These are phyloP conservation scores for Drosophila kepulauana DNA, from an alignment of 1,140 invertebrate species.

Conservation along the genomic window DNA sequence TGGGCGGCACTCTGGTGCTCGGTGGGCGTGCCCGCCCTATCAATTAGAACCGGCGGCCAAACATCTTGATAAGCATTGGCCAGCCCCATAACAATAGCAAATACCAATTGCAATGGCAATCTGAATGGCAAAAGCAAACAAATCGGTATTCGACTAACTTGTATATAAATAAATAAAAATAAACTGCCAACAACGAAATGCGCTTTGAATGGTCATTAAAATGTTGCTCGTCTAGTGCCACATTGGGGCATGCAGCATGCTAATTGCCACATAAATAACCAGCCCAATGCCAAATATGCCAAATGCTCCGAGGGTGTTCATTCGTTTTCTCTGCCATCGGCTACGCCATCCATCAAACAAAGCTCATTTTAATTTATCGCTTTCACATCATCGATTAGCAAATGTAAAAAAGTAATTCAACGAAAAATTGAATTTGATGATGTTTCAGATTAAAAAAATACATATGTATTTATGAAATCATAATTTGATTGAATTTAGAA, in stretches of 20 bases:
- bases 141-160: slow-evolving; percentile 37
- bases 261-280: slow-evolving; percentile 81
- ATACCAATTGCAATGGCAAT: slow-evolving; percentile 11
- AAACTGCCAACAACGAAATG: slow-evolving; percentile 81
- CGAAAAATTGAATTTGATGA: not conserved
- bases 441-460: no score
- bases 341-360: not conserved
- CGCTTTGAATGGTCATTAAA: slow-evolving; percentile 81
- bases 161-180: slow-evolving; percentile 71
- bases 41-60: slow-evolving; percentile 78
- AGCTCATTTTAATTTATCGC: slow-evolving; percentile 56
- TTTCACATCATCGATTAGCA: slow-evolving; percentile 55
- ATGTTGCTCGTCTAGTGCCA: slow-evolving; percentile 36
- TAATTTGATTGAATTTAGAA: no score
- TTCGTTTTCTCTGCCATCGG: not conserved
- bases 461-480: no score
- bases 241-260: slow-evolving; percentile 56
- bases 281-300: slow-evolving; percentile 34
- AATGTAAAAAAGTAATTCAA: not conserved
- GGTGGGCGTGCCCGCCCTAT: slow-evolving; percentile 73
- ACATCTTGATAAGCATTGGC: slow-evolving; percentile 74
- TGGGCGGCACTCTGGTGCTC: slow-evolving; percentile 19
- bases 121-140: slow-evolving; percentile 17
- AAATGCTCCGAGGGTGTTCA: slow-evolving; percentile 9
- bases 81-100: slow-evolving; percentile 24